Conservation (phyloP, 2,888 invertebrate species). For the Itoplectis maculator region DNA sequence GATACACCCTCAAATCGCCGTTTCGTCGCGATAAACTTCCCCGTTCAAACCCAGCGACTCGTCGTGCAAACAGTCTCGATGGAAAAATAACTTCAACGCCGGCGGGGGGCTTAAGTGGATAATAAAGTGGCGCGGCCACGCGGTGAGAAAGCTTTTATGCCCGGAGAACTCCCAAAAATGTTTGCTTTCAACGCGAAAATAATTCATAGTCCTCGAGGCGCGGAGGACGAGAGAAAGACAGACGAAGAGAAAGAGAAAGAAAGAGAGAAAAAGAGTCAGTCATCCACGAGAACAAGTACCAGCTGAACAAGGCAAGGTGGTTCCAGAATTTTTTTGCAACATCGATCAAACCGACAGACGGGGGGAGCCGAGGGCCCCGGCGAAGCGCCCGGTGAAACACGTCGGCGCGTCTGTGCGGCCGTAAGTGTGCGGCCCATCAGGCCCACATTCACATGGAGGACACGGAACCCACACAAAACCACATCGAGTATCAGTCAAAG, state of each 20-base stretch:
- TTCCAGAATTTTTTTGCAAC: slow-evolving; percentile 64
- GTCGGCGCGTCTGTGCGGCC: too few relatives aligned
- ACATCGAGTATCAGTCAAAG: background rate
- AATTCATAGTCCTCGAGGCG: slow-evolving; percentile 54
- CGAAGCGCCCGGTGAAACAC: too few relatives aligned
- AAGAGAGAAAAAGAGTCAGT: background rate
- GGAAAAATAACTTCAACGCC: background rate
- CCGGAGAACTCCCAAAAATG: slow-evolving; percentile 32
- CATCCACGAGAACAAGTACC: slow-evolving; percentile 48
- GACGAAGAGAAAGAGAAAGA: slow-evolving; percentile 35
- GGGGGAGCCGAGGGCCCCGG: slow-evolving; percentile 51
- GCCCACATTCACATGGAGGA: background rate
- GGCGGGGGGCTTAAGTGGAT: background rate
- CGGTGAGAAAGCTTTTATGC: slow-evolving; percentile 17
- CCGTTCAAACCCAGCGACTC: background rate
- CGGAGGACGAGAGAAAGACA: slow-evolving; percentile 21
- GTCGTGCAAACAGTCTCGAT: background rate
- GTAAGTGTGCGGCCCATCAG: background rate
- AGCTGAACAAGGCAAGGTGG: slow-evolving; percentile 59
- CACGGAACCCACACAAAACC: too few relatives aligned
- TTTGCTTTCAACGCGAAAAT: slow-evolving; percentile 57
- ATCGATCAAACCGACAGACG: slow-evolving; percentile 64
- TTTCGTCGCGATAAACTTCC: too few relatives aligned
- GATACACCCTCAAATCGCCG: too few relatives aligned
- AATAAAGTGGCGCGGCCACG: slow-evolving; percentile 18